These are phyloP conservation scores for Aplysina aerophoba DNA, from an alignment of 37 sponge, comb jelly and placozoan genomes.

Conservation along the genomic window DNA sequence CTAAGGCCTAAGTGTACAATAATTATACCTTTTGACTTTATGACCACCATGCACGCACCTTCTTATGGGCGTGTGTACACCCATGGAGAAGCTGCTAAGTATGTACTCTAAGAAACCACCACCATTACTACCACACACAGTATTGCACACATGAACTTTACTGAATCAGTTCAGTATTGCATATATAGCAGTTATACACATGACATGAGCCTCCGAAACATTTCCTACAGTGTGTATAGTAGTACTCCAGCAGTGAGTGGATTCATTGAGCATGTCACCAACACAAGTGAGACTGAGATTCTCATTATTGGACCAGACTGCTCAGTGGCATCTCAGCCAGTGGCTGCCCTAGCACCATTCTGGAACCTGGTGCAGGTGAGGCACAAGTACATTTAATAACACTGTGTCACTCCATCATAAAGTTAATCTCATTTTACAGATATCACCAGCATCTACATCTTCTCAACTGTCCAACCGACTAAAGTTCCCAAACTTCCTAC, in stretches of 20 bases:
- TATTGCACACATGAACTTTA: too few relatives aligned
- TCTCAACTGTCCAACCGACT: conserved; percentile 9
- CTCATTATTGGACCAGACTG: conserved; percentile 29
- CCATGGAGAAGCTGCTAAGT: too few relatives aligned
- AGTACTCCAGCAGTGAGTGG: not conserved
- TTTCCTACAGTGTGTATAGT: not conserved
- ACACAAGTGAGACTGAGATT: not conserved
- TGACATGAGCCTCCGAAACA: too few relatives aligned
- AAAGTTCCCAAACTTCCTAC: conserved; percentile 15
- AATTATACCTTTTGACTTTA: too few relatives aligned
- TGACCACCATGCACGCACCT: too few relatives aligned
- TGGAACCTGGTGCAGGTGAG: conserved; percentile 30
- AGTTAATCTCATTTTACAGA: not conserved
- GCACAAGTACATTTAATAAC: too few relatives aligned
- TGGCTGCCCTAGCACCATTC: conserved; percentile 15
- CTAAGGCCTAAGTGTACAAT: too few relatives aligned
- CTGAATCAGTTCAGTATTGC: too few relatives aligned
- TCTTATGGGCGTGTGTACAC: too few relatives aligned
- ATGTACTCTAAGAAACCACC: too few relatives aligned
- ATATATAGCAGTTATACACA: too few relatives aligned
- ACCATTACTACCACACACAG: too few relatives aligned
- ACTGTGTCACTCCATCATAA: not conserved
- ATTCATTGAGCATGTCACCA: conserved; percentile 16
- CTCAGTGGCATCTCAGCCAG: conserved; percentile 40
- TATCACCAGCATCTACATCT: conserved; percentile 36